Conservation (phyloP, 2,888 invertebrate species). For the Stictocephala bisonia region DNA sequence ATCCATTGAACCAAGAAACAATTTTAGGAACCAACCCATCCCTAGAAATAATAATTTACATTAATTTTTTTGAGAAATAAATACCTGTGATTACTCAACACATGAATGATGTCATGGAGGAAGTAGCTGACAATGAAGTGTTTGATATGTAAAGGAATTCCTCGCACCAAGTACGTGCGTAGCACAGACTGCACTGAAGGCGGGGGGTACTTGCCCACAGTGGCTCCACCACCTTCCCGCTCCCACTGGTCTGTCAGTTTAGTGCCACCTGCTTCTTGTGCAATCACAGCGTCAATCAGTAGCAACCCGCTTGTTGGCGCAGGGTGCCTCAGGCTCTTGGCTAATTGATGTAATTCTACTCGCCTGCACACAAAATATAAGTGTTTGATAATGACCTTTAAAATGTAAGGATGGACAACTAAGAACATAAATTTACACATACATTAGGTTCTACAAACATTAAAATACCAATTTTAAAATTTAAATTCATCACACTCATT, state of each 20-base stretch:
- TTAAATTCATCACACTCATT: too few relatives aligned
- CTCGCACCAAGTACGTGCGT: conserved; percentile 77
- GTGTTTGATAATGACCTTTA: too few relatives aligned
- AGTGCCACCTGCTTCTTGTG: conserved; percentile 70
- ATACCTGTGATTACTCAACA: conserved; percentile 25
- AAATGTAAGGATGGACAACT: too few relatives aligned
- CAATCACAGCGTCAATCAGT: conserved; percentile 77
- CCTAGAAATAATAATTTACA: too few relatives aligned
- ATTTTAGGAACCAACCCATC: too few relatives aligned
- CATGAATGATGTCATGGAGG: conserved; percentile 80
- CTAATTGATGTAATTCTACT: conserved; percentile 45
- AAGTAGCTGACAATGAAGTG: conserved; percentile 85
- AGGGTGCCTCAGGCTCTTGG: background rate
- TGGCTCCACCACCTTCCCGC: conserved; percentile 66
- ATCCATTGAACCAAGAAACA: too few relatives aligned
- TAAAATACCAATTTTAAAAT: too few relatives aligned
- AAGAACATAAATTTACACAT: too few relatives aligned
- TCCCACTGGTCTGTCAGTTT: conserved; percentile 70
- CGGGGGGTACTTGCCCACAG: conserved; percentile 80
- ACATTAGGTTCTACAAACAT: too few relatives aligned
- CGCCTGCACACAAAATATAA: conserved; percentile 46
- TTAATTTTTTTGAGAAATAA: too few relatives aligned
- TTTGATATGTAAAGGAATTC: conserved; percentile 75
- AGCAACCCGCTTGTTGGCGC: conserved; percentile 64
- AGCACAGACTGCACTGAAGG: conserved; percentile 83